Percentiles rank a stretch among this genome's conserved stretches.
These are phyloP conservation scores for Pseudomyrmex pallidus DNA, from an alignment of 1,140 invertebrate genomes.

Conservation along the genomic window DNA sequence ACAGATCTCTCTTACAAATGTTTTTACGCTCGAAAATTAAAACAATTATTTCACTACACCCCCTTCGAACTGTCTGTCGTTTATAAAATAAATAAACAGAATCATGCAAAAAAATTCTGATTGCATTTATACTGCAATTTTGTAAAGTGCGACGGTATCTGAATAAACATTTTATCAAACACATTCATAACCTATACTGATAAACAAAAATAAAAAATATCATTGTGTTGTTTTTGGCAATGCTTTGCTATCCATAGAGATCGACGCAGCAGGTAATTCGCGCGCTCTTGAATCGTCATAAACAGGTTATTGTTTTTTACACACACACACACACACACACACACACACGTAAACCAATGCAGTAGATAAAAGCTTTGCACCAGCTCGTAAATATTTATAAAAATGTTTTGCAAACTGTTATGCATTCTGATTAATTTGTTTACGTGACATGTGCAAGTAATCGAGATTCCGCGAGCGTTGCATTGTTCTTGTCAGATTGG, in stretches of 20 bases:
- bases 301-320: slow-evolving; percentile 2
- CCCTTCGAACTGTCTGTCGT: neutral
- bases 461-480: neutral
- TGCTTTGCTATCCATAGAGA: too few species aligned
- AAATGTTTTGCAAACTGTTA: neutral
- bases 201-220: too few species aligned
- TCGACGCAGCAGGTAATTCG: neutral
- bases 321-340: neutral
- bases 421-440: neutral
- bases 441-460: neutral
- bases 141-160: too few species aligned
- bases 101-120: too few species aligned
- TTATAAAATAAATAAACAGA: too few species aligned
- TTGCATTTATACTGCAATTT: too few species aligned
- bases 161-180: too few species aligned
- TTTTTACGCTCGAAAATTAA: slow-evolving; percentile 3
- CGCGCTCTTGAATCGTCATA: neutral
- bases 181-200: too few species aligned
- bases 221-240: too few species aligned
- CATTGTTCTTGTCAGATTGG: neutral
- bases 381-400: neutral
- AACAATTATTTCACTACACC: neutral
- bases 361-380: neutral
- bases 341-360: too few species aligned
- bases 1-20: neutral